phyloP scores from a whole-genome alignment of 2,888 invertebrate genomes.

The Calameuta filiformis region DNA sequence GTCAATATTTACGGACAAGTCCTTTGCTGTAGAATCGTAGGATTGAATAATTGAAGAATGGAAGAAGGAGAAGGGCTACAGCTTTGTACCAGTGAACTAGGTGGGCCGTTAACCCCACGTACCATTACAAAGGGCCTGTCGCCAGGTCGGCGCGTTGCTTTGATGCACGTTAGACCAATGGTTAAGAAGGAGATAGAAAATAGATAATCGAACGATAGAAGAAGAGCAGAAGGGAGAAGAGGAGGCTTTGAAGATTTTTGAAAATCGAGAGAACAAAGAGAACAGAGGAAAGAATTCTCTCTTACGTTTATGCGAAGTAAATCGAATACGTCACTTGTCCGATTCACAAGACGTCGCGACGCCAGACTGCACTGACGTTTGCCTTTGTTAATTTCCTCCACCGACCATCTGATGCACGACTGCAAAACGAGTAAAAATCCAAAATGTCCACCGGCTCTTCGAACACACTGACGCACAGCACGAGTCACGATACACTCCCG shows the following conservation, averaged over 20 bases:
- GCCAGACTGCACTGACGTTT: slow-evolving; percentile 25
- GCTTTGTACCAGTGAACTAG: neutral
- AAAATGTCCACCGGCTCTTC: slow-evolving; percentile 47
- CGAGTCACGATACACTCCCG: slow-evolving; percentile 12
- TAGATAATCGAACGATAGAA: neutral
- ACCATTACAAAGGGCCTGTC: neutral
- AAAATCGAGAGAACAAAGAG: neutral
- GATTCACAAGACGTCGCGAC: neutral
- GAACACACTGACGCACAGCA: slow-evolving; percentile 20
- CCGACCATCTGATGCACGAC: slow-evolving; percentile 42
- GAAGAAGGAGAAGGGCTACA: neutral
- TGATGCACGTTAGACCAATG: neutral
- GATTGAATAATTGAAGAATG: neutral
- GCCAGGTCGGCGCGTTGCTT: neutral
- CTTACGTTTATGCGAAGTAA: neutral
- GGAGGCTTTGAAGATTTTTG: neutral
- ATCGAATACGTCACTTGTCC: neutral
- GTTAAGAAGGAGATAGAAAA: neutral
- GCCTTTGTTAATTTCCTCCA: slow-evolving; percentile 30
- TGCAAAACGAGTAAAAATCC: slow-evolving; percentile 52
- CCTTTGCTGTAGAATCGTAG: neutral
- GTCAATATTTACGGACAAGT: neutral
- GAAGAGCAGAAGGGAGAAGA: neutral
- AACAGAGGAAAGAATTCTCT: neutral
- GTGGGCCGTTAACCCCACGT: neutral